These are phyloP conservation scores for Piaya cayana DNA, from an alignment of 2,113 vertebrate species.

Conservation along the genomic window DNA sequence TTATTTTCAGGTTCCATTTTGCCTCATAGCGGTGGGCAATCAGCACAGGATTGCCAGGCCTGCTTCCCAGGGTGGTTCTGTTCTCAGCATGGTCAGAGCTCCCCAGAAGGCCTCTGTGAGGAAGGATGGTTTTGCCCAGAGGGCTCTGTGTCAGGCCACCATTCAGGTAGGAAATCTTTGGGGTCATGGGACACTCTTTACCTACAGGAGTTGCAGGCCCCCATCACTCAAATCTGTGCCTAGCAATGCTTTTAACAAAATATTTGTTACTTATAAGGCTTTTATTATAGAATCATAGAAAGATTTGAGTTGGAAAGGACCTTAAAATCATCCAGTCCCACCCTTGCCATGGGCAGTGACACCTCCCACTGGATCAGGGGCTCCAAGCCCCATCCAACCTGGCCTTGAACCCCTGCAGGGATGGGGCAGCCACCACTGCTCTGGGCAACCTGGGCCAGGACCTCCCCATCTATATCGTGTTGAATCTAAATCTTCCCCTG, in stretches of 20 bases:
- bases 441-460: no score
- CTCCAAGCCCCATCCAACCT: no score
- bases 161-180: constrained; percentile 72
- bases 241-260: not conserved
- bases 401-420: no score
- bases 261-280: not conserved
- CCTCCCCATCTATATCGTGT: no score
- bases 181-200: not conserved
- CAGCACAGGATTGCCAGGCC: constrained; percentile 76
- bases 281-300: no score
- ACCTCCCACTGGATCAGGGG: no score
- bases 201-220: not conserved
- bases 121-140: constrained; percentile 87
- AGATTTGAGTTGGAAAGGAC: no score
- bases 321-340: no score
- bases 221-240: not conserved
- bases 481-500: no score
- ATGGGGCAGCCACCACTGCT: no score
- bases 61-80: constrained; percentile 87
- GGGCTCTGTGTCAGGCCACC: constrained; percentile 78
- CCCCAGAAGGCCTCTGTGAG: constrained; percentile 76
- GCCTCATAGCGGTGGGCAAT: constrained; percentile 70
- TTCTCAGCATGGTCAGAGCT: constrained; percentile 78
- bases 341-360: no score
- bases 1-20: constrained; percentile 79